Evolutionary conservation across 2,113 vertebrate genomes (phyloP), one percentile per base, ranked within the genome.

Genomic region (Clarias gariepinus): DNA sequence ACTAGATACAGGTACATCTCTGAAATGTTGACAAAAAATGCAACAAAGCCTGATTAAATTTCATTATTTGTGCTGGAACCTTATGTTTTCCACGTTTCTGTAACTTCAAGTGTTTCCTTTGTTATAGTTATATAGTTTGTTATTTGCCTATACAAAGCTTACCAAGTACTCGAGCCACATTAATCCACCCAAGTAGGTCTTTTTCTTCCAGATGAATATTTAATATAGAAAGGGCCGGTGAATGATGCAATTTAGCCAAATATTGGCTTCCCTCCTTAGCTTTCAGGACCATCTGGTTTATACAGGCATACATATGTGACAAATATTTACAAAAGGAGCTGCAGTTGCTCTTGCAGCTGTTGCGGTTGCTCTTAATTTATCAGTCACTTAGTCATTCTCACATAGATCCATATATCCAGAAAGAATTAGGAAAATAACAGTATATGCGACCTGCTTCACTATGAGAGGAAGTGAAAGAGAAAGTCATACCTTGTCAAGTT

Each of bases 261-360:
- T 30, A 30, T 55, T 68, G 41, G 63, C n/a, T 83, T 69, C n/a
- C 18, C 21, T 64, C 7, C 5, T 79, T 85, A 36, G 23, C 41
- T 55, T 85, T 77, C 83, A 53, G 36, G 36, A 21, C 36, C 18
- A 64, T 78, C 25, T 85, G 84, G 76, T 85, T 85, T 80, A 41
- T 36, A 52, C 18, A 52, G 82, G 83, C 79, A 3, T 88, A 33
- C 19, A 85, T 69, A 28, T 47, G 36, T 28, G 63, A 63, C 79
- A 88, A 86, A 88, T 86, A 79, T 69, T 85, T 83, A 68, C 41
- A 88, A 78, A 86, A 1, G 52, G 23, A 60, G 53, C 68, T 83
- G 33, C 78, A 25, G 57, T 36, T 58, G 60, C 55, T 74, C 12
- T 41, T 60, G 64, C 77, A 69, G 64, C 77, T 81, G 63, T 12